Base-by-base conservation (phyloP, 1,140 invertebrate genomes). In the Apocrypta bakeri region DNA sequence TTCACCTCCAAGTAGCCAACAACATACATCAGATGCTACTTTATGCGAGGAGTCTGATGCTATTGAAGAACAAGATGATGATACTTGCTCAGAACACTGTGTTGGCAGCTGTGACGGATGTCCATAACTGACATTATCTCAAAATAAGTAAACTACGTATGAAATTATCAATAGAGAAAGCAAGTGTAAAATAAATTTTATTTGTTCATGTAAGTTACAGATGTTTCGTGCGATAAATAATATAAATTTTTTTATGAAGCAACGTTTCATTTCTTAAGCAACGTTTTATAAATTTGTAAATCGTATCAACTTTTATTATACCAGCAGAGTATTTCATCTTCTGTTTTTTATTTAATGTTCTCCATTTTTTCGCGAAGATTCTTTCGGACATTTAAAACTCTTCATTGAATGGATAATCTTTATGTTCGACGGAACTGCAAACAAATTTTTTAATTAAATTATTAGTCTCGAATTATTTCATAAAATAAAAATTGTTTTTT, bases 351-450 rank as follows among this genome's bases (percentile, higher is more conserved):
- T n/a, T 56, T 56, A 21, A n/a, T 56, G 21, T 56, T 14, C 48
- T 7, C 8, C 6, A 21, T 6, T 21, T 56, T 42, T 6, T n/a
- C 33, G 33, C 33, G 9, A 56, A 56, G 0, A 56, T 56, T 56
- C 21, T 56, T n/a, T 4, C 2, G 14, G 8, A n/a, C n/a, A n/a
- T 37, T 74, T 48, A 84, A 25, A 84, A 84, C 29, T 81, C 79
- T 72, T 84, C 83, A n/a, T 84, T 9, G 17, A 84, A 84, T 1
- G 83, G 79, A 77, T 84, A 76, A 81, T 84, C 73, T n/a, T 81
- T 80, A 27, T 84, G 83, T 31, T 84, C 56, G 0, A 73, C 66
- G 4, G 83, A 81, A 24, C 83, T 84, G 73, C n/a, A 81, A 81
- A 27, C 11, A 63, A 0, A 40, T n/a, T n/a, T n/a, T n/a, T n/a